phyloP scores from a whole-genome alignment of 92 coral and sea anemone genomes.

The Ricordea florida region DNA sequence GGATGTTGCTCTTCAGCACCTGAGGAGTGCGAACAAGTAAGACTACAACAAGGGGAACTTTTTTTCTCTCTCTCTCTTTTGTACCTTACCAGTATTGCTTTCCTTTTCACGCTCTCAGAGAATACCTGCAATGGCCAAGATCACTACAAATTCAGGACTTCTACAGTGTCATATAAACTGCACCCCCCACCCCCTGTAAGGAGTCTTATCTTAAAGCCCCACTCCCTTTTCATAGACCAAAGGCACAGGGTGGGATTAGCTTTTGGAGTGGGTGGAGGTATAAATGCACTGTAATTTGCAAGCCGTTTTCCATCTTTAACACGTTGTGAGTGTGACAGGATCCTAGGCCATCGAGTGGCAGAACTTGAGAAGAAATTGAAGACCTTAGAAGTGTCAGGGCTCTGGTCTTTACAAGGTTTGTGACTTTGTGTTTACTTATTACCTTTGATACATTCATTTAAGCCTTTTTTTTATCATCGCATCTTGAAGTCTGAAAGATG shows the following conservation, averaged over 20 bases:
- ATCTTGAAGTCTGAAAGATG: too few relatives aligned
- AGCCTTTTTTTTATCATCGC: too few relatives aligned
- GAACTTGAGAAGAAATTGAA: constrained; percentile 94
- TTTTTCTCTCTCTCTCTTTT: not conserved
- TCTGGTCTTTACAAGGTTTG: constrained; percentile 98
- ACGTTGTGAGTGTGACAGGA: constrained; percentile 49
- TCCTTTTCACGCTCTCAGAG: not conserved
- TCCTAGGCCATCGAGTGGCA: constrained; percentile 88
- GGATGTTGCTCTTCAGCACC: constrained; percentile 91
- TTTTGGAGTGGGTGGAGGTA: too few relatives aligned
- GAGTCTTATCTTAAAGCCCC: too few relatives aligned
- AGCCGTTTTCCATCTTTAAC: too few relatives aligned
- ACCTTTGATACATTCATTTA: too few relatives aligned
- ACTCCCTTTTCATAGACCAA: too few relatives aligned
- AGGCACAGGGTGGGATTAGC: too few relatives aligned
- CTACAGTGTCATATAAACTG: too few relatives aligned
- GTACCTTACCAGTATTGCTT: not conserved
- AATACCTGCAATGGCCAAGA: not conserved
- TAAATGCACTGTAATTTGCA: too few relatives aligned
- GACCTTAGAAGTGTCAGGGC: constrained; percentile 94
- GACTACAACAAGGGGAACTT: not conserved
- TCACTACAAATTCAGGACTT: too few relatives aligned
- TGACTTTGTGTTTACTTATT: not conserved
- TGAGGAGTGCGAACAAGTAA: constrained; percentile 93
- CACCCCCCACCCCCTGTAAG: not conserved